Conservation (phyloP, 2,888 invertebrate species). For the Caradrina kadenii region DNA sequence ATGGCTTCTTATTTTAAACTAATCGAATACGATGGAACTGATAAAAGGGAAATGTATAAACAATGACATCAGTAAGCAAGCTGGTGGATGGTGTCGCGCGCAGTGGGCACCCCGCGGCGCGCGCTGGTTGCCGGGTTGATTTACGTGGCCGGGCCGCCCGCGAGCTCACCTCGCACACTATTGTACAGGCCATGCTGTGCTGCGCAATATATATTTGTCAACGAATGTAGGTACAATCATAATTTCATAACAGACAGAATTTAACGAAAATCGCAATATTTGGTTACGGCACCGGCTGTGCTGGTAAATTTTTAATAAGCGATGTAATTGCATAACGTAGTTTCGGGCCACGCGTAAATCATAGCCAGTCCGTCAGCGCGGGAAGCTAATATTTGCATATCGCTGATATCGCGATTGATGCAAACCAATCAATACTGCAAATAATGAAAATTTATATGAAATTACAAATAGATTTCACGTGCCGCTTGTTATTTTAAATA, state of each 20-base stretch:
- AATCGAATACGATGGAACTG: not conserved
- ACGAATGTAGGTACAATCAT: slow-evolving; percentile 23
- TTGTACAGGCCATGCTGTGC: slow-evolving; percentile 9
- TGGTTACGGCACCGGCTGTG: slow-evolving; percentile 45
- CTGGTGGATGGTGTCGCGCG: slow-evolving; percentile 64
- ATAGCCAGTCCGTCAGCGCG: slow-evolving; percentile 80
- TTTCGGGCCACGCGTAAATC: slow-evolving; percentile 85
- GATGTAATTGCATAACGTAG: slow-evolving; percentile 87
- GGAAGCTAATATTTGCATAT: slow-evolving; percentile 89
- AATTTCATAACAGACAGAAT: slow-evolving; percentile 44
- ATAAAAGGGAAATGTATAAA: slow-evolving; percentile 22
- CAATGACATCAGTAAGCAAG: slow-evolving; percentile 27
- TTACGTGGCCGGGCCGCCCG: slow-evolving; percentile 64
- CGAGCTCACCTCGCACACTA: slow-evolving; percentile 27
- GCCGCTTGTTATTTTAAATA: slow-evolving; percentile 71
- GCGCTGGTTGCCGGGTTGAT: too few species aligned
- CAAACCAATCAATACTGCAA: slow-evolving; percentile 89
- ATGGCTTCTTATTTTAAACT: slow-evolving; percentile 3
- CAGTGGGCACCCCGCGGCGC: slow-evolving; percentile 65
- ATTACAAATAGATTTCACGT: slow-evolving; percentile 81
- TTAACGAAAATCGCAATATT: slow-evolving; percentile 49
- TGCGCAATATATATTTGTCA: slow-evolving; percentile 22
- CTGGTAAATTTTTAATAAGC: slow-evolving; percentile 88
- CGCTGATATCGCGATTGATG: slow-evolving; percentile 89
- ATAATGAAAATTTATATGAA: slow-evolving; percentile 87